Evolutionary conservation across 2,888 invertebrate genomes (phyloP).

Genomic region (Cephus rjabovi): DNA sequence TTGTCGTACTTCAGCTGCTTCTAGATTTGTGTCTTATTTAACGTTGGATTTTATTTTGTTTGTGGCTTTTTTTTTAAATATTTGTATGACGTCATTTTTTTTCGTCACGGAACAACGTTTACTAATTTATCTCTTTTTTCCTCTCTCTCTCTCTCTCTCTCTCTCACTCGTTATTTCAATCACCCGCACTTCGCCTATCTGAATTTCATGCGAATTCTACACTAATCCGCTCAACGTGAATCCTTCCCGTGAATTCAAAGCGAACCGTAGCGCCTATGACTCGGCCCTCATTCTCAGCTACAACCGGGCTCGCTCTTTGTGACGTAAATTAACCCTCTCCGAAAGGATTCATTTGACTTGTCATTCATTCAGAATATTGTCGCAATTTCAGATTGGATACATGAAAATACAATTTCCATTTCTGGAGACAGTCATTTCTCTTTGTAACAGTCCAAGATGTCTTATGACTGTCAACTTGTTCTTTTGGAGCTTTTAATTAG

Average conservation of each 20-base stretch:
- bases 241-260: background rate
- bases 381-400: no score
- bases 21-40: background rate
- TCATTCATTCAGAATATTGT: background rate
- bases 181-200: background rate
- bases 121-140: background rate
- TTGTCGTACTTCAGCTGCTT: background rate
- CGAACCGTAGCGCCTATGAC: background rate
- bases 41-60: background rate
- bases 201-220: background rate
- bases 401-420: no score
- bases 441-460: no score
- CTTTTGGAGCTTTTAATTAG: no score
- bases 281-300: background rate
- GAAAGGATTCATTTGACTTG: background rate
- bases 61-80: no score
- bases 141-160: background rate
- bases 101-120: no score
- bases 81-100: no score
- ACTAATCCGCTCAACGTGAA: background rate
- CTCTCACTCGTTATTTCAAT: conserved; percentile 6
- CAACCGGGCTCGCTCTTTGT: background rate
- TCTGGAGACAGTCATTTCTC: no score
- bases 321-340: background rate
- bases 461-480: no score